These are phyloP conservation scores for Pinctada fucata DNA, from an alignment of 2,888 invertebrate species.

Conservation along the genomic window DNA sequence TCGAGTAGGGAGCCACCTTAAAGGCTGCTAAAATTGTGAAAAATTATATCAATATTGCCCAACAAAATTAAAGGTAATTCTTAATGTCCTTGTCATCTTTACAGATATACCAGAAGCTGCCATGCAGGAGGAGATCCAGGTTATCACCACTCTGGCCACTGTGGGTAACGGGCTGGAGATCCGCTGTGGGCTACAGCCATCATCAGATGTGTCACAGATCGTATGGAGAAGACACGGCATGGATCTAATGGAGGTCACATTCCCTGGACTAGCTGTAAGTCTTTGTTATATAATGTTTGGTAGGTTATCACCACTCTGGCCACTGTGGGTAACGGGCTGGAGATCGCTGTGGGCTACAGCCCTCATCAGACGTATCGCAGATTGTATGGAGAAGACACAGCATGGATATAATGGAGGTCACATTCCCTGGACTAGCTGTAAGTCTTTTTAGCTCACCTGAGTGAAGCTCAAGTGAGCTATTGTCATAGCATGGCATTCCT, in stretches of 20 bases:
- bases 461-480: too few relatives aligned
- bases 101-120: constrained; percentile 85
- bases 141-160: constrained; percentile 84
- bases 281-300: background rate
- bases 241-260: constrained; percentile 82
- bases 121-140: constrained; percentile 84
- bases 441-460: constrained; percentile 27
- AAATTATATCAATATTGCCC: too few relatives aligned
- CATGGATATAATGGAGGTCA: constrained; percentile 82
- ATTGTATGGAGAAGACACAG: constrained; percentile 85
- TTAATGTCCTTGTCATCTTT: constrained; percentile 4
- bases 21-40: too few relatives aligned
- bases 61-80: too few relatives aligned
- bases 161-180: constrained; percentile 88
- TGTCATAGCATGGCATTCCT: too few relatives aligned
- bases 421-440: constrained; percentile 79
- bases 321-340: constrained; percentile 86
- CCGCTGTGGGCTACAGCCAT: constrained; percentile 85
- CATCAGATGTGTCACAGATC: constrained; percentile 69
- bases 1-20: too few relatives aligned
- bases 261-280: constrained; percentile 77
- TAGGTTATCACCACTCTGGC: constrained; percentile 85
- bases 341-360: constrained; percentile 87
- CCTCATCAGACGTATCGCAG: constrained; percentile 44
- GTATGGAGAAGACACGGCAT: constrained; percentile 85